These are phyloP conservation scores for Lepidurus apus DNA, from an alignment of 1,140 invertebrate species.

Conservation along the genomic window DNA sequence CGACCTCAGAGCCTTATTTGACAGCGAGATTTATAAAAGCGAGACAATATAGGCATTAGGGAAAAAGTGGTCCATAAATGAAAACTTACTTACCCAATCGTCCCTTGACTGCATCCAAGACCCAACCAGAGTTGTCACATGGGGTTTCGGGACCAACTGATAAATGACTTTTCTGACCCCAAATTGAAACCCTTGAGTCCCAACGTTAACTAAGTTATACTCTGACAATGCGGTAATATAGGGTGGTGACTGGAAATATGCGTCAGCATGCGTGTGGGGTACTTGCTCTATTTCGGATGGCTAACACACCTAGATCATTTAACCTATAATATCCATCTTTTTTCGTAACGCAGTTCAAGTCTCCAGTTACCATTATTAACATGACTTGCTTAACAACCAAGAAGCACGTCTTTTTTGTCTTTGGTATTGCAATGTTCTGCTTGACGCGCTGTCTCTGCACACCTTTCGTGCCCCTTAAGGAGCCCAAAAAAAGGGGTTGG, in stretches of 20 bases:
- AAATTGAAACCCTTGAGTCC: background rate
- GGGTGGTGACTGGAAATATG: background rate
- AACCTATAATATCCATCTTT: background rate
- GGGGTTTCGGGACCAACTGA: background rate
- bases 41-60: background rate
- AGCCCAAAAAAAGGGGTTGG: background rate
- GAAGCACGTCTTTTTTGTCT: too few relatives aligned
- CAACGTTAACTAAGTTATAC: too few relatives aligned
- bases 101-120: background rate
- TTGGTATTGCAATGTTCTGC: too few relatives aligned
- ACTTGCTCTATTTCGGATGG: background rate
- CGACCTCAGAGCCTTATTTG: background rate
- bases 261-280: background rate
- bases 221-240: background rate
- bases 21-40: background rate
- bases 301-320: background rate
- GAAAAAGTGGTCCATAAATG: background rate
- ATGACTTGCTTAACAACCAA: too few relatives aligned
- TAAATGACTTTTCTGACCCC: background rate
- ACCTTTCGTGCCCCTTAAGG: background rate
- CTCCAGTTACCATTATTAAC: too few relatives aligned
- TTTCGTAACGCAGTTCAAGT: too few relatives aligned
- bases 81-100: background rate
- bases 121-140: background rate
- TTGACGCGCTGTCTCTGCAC: too few relatives aligned